These are phyloP conservation scores for Altica lythri DNA, from an alignment of 2,888 invertebrate genomes.

Conservation along the genomic window DNA sequence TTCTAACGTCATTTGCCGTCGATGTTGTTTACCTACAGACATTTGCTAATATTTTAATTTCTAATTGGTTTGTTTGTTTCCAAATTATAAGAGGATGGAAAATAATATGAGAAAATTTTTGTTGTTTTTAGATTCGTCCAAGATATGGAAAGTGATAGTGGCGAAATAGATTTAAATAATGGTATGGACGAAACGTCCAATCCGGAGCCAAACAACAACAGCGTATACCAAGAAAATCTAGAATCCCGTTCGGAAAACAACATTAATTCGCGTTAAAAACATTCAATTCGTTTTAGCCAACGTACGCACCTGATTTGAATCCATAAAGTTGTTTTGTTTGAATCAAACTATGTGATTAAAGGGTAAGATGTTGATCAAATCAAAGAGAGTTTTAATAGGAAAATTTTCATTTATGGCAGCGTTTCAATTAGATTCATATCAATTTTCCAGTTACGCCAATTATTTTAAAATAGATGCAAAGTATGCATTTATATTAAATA, in stretches of 20 bases:
- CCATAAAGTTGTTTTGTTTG: conserved; percentile 16
- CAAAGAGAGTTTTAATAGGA: not conserved
- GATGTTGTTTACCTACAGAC: too few species aligned
- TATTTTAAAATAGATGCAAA: too few species aligned
- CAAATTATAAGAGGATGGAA: too few species aligned
- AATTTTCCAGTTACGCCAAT: too few species aligned
- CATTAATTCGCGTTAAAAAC: conserved; percentile 45
- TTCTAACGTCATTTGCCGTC: too few species aligned
- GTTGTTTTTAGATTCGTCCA: conserved; percentile 55
- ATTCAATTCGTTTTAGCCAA: too few species aligned
- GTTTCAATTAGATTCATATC: conserved; percentile 6
- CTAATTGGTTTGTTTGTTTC: too few species aligned
- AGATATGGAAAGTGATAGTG: conserved; percentile 55
- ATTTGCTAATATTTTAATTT: too few species aligned
- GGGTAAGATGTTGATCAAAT: conserved; percentile 8
- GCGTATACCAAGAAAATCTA: conserved; percentile 61
- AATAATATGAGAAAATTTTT: too few species aligned
- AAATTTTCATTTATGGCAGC: not conserved
- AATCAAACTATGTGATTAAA: conserved; percentile 22
- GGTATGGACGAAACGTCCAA: conserved; percentile 44
- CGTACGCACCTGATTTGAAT: conserved; percentile 10
- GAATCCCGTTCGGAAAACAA: conserved; percentile 54
- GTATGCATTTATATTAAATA: too few species aligned
- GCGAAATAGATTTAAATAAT: conserved; percentile 48
- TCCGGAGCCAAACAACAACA: conserved; percentile 62